Base-by-base conservation (phyloP, 2,888 invertebrate genomes). In the Tenthredo distinguenda region DNA sequence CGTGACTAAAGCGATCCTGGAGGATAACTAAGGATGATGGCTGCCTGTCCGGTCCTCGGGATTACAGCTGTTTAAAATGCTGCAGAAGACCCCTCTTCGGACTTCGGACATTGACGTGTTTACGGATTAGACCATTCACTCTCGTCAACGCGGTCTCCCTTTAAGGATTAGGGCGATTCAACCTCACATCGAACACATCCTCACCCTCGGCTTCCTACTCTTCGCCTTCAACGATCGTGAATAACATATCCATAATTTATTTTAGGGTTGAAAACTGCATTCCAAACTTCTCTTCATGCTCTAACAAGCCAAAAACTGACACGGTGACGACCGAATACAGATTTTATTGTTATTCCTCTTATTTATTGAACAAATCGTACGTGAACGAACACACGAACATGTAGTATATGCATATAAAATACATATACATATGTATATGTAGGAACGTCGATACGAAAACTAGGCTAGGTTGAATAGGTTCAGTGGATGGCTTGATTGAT, bases 51-150 rank as follows among this genome's bases (percentile, higher is more conserved):
- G 86, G 86, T 85, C 68, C 81, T 82, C 85, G 87, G 87, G 86
- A 89, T 89, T 88, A 88, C 82, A 83, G 85, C 77, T 77, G 86
- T 85, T 86, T 87, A 86, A 88, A 88, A 88, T 84, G 84, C 86
- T 82, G 85, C 65, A 71, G 86, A 86, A 86, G 83, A 83, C 65
- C 68, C 83, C 26, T 68, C n/a, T 31, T 31, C 10, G 81, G 62
- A 18, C 18, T 31, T 31, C 4, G 81, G 81, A 81, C 87, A 86
- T 87, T 88, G 89, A 90, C 90, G 90, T 91, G 91, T 91, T 91
- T 91, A 90, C 89, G 91, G 91, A 91, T 91, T 91, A 90, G 90
- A 91, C 90, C 88, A 88, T 90, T 65, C 89, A 86, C 87, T 88
- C 87, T 86, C 87, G 81, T 72, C 84, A 87, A 84, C 84, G 86